Evolutionary conservation across 2,113 vertebrate genomes (phyloP), one percentile per base, ranked within the genome.

Genomic region (Cryptotis parvus): DNA sequence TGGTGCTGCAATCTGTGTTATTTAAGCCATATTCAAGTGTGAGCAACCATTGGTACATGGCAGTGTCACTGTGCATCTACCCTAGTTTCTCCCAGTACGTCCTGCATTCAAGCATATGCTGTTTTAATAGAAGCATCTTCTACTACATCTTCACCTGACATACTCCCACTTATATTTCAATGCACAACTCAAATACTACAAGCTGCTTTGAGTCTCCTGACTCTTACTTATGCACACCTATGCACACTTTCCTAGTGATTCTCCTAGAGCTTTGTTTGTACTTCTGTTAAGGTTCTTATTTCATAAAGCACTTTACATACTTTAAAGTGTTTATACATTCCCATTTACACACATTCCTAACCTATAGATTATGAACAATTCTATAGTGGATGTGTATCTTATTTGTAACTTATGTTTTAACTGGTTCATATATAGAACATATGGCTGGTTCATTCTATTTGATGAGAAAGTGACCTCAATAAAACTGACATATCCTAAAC

Each of bases 401-500:
- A 79, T 1, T 41, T 80, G 65, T 1, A 5, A 8, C 3, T 8
- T 68, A 39, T 81, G 49, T 55, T 15, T 66, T 45, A n/a, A n/a
- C n/a, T n/a, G n/a, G n/a, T n/a, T n/a, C n/a, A n/a, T n/a, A n/a
- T n/a, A n/a, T n/a, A n/a, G n/a, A n/a, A n/a, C n/a, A n/a, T n/a
- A n/a, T n/a, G n/a, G n/a, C n/a, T n/a, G 33, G 39, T 29, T 82
- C 58, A 39, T 69, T 90, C 45, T 49, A 37, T 70, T 61, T 43
- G 31, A 41, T 55, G 29, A 84, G 66, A 52, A 73, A 79, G 72
- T 43, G 12, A 4, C 41, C 83, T 95, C 69, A 87, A 63, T 45
- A 55, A 12, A 16, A 3, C 31, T 69, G 31, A 58, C 63, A 75
- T 35, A 63, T 18, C 49, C 84, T 68, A 80, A 92, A 75, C n/a